Base-by-base conservation (phyloP, 2,888 invertebrate genomes). In the Cyclophora punctaria region DNA sequence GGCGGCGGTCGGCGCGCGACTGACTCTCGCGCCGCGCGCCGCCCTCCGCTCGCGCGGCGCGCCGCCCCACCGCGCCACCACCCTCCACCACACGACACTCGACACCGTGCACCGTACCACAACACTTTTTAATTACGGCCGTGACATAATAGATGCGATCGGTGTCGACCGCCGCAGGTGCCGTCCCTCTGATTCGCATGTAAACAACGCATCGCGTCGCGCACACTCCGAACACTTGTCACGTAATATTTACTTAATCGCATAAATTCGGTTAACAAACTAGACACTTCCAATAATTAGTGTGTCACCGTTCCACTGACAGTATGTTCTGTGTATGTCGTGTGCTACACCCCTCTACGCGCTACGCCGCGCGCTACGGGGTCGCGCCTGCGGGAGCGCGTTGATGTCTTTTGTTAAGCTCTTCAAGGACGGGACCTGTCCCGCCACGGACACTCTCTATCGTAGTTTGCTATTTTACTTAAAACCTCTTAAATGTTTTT, bases 41-140 rank as follows among this genome's bases (percentile, higher is more conserved):
- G 58, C 47, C 56, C 59, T 59, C 58, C 55, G 58, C 55, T 67
- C 66, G 64, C 62, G 48, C 62, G 57, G 49, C 64, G 48, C 45
- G 59, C 62, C 59, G 64, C 60, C 58, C 34, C 61, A 53, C 61
- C 60, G 55, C 58, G 46, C 57, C 47, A 44, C 53, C 51, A 45
- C 49, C 51, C 59, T 54, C 66, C 64, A 64, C 65, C 67, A 60
- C 61, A 69, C 70, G 37, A 68, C 66, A 71, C 75, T 73, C 77
- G 77, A 77, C 77, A 74, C 66, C 72, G 60, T 35, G 20, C 42
- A 66, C 77, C 73, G 73, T 73, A 74, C 79, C 81, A 81, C 73
- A 71, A 37, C 48, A 41, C 55, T 44, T 44, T 33, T 33, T 44
- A 33, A 62, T 65, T 65, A 63, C 58, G 57, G 34, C 5, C 33